Evolutionary conservation across 2,888 invertebrate species (phyloP).

Genomic region (Agrotis puta): DNA sequence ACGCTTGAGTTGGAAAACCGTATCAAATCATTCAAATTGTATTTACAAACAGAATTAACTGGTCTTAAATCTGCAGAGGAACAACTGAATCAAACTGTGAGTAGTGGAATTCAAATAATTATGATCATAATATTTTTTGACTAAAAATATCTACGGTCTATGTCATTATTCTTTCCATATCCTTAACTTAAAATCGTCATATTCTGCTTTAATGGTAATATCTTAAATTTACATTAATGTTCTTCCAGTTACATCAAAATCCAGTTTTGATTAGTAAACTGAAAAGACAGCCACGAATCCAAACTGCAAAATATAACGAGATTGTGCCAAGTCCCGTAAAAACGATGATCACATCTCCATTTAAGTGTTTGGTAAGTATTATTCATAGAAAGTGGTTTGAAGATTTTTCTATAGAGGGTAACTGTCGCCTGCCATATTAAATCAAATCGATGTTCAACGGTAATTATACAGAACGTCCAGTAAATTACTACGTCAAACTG

Average conservation of each 20-base stretch:
- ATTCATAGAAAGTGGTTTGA: neutral
- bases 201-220: no score
- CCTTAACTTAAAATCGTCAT: no score
- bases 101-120: conserved; percentile 15
- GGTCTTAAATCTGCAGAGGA: conserved; percentile 70
- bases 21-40: conserved; percentile 75
- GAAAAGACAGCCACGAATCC: conserved; percentile 63
- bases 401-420: no score
- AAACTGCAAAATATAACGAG: conserved; percentile 73
- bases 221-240: neutral
- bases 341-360: conserved; percentile 80
- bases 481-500: no score
- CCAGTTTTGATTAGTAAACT: conserved; percentile 43
- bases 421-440: no score
- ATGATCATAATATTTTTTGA: neutral
- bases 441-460: no score
- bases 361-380: conserved; percentile 79
- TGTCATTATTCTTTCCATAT: neutral
- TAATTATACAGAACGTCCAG: no score
- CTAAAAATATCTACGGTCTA: no score
- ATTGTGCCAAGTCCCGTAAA: conserved; percentile 84
- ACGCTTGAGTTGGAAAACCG: conserved; percentile 79
- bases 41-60: conserved; percentile 72
- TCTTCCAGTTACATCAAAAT: conserved; percentile 65
- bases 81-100: conserved; percentile 72